phyloP scores from a whole-genome alignment of 2,797 vertebrate species.

The Chloroceryle amazona region DNA sequence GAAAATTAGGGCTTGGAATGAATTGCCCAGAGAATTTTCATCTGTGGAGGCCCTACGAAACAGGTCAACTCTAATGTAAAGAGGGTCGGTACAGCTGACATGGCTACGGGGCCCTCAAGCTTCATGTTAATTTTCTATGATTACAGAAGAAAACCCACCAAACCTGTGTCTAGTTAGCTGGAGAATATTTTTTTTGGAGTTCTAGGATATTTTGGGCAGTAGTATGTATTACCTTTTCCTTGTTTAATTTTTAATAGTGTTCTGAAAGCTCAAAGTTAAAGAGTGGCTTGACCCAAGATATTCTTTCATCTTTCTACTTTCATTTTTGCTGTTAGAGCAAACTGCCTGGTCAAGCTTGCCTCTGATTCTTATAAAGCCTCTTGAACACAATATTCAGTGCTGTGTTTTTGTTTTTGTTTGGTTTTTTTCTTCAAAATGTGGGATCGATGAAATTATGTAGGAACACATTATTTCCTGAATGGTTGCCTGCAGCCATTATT shows the following conservation, averaged over 20 bases:
- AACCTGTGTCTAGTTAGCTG: not conserved
- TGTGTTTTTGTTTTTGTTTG: no score
- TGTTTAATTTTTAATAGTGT: slow-evolving; percentile 14
- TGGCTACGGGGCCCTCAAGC: no score
- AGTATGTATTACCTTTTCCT: not conserved
- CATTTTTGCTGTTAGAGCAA: slow-evolving; percentile 18
- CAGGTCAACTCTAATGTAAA: not conserved
- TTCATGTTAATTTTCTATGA: no score
- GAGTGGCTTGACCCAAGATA: not conserved
- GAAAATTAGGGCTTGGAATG: not conserved
- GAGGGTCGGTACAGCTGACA: not conserved
- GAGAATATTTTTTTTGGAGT: not conserved
- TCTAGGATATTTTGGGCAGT: not conserved
- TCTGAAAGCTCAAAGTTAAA: slow-evolving; percentile 27
- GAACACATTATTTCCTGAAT: not conserved
- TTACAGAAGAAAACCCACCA: no score
- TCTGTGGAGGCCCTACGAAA: not conserved
- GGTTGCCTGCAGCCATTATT: not conserved
- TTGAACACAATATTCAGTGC: not conserved
- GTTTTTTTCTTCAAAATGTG: not conserved
- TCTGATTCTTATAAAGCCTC: not conserved
- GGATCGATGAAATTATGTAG: not conserved
- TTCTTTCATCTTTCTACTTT: not conserved
- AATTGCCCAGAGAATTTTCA: not conserved
- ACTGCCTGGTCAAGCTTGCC: not conserved